Evolutionary conservation across 2,113 vertebrate genomes (phyloP).

Genomic region (Ceyx cyanopectus): DNA sequence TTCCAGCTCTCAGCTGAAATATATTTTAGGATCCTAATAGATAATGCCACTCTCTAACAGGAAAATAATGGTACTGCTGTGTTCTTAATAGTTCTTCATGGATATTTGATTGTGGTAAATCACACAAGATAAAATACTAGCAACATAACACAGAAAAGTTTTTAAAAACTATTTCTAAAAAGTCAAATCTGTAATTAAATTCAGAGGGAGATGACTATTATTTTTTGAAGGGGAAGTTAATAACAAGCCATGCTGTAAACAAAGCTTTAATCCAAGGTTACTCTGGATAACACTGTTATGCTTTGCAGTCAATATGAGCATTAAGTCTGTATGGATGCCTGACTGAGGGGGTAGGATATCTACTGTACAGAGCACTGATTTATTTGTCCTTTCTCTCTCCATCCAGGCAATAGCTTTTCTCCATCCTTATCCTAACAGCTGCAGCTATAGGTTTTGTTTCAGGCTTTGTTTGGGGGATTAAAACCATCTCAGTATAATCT

Average conservation of each 20-base stretch:
- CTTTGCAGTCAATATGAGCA: background rate
- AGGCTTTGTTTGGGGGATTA: conserved; percentile 51
- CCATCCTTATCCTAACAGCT: background rate
- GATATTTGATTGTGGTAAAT: background rate
- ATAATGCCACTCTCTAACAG: background rate
- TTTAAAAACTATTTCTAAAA: background rate
- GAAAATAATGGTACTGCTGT: background rate
- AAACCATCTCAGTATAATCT: conserved; percentile 50
- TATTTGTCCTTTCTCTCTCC: background rate
- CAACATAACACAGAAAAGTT: background rate
- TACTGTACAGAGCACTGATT: background rate
- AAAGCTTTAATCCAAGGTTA: conserved; percentile 26
- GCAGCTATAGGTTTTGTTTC: background rate
- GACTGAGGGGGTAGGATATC: background rate
- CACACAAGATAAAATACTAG: background rate
- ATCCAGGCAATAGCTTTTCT: background rate
- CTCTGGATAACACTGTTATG: background rate
- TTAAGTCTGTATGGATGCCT: background rate
- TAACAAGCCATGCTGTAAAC: background rate
- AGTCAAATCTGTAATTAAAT: background rate
- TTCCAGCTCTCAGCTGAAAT: background rate
- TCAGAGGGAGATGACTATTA: background rate
- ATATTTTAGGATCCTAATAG: background rate
- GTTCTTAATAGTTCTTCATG: background rate
- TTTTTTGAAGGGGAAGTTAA: conserved; percentile 6